Evolutionary conservation across 2,113 vertebrate genomes (phyloP).

Genomic region (Nothocercus nigrocapillus): DNA sequence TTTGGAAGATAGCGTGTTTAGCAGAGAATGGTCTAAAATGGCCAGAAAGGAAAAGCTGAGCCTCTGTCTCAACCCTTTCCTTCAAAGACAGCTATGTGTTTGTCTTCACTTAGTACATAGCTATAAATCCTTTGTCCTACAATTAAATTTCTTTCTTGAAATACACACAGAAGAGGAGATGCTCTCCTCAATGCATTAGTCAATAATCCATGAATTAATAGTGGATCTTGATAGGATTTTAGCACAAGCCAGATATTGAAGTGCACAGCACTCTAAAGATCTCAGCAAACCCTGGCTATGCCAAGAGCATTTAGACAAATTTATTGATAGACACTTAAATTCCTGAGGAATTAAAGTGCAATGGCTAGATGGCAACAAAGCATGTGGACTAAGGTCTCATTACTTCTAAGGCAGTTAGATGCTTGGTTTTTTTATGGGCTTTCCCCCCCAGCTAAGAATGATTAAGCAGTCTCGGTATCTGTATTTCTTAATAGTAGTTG

Average conservation of each 20-base stretch:
- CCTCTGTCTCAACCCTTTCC: rapidly evolving
- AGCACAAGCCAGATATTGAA: not conserved
- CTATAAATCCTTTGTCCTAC: not conserved
- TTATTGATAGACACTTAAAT: not conserved
- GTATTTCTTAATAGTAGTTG: not conserved
- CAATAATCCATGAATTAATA: not conserved
- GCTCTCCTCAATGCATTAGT: not conserved
- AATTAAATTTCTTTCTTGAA: not conserved
- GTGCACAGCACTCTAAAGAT: not conserved
- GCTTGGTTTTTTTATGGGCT: not conserved
- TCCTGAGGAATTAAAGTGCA: not conserved
- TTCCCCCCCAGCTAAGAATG: not conserved
- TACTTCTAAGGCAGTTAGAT: not conserved
- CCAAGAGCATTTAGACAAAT: not conserved
- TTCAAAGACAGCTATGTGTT: rapidly evolving
- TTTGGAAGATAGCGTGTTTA: not conserved
- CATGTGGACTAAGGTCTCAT: rapidly evolving
- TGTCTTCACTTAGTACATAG: rapidly evolving
- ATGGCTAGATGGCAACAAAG: not conserved
- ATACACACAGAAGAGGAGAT: not conserved
- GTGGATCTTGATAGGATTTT: not conserved
- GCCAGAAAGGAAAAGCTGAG: not conserved
- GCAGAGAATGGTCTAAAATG: not conserved
- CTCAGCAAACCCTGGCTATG: not conserved
- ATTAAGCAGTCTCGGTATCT: not conserved